A percentile compares a stretch with the other conserved stretches of the same genome.
Evolutionary conservation across 2,888 invertebrate species (phyloP).

Genomic region (Buathra laborator): DNA sequence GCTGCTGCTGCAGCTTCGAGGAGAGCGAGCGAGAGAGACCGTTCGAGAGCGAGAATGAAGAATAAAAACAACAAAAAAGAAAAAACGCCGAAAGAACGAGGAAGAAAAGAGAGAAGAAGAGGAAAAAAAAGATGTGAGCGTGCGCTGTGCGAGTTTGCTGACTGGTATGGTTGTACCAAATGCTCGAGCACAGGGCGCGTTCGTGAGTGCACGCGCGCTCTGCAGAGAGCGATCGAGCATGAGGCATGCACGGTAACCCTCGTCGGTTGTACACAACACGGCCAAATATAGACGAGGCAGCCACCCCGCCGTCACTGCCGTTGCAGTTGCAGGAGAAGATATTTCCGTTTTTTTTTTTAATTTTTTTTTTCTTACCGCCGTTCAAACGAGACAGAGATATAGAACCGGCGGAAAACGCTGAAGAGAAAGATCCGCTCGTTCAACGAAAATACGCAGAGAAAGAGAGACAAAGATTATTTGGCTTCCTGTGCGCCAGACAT

Average conservation of each 20-base stretch:
- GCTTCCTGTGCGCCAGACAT: constrained; percentile 56
- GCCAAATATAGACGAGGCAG: constrained; percentile 67
- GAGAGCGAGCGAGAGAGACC: constrained; percentile 52
- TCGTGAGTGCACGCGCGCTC: constrained; percentile 27
- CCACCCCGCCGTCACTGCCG: constrained; percentile 36
- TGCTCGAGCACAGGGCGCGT: constrained; percentile 35
- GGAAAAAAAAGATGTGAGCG: constrained; percentile 26
- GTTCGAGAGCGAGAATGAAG: constrained; percentile 49
- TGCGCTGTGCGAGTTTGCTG: constrained; percentile 36
- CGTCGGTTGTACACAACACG: constrained; percentile 61
- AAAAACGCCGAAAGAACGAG: constrained; percentile 34
- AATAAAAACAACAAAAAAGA: constrained; percentile 40
- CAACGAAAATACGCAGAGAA: background rate
- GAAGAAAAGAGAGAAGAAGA: constrained; percentile 21
- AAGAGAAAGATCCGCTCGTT: constrained; percentile 1
- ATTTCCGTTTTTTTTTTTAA: constrained; percentile 32
- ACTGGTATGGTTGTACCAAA: constrained; percentile 39
- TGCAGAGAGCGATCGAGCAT: constrained; percentile 40
- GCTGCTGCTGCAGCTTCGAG: constrained; percentile 62
- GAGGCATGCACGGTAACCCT: constrained; percentile 47
- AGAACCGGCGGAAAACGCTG: background rate
- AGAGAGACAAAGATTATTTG: constrained; percentile 50
- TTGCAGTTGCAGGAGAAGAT: constrained; percentile 13
- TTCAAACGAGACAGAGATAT: constrained; percentile 44
- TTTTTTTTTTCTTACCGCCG: constrained; percentile 48